A percentile compares a stretch with the other conserved stretches of the same genome.
Evolutionary conservation across 2,797 vertebrate species (phyloP).

Genomic region (Gobio occitaniae): DNA sequence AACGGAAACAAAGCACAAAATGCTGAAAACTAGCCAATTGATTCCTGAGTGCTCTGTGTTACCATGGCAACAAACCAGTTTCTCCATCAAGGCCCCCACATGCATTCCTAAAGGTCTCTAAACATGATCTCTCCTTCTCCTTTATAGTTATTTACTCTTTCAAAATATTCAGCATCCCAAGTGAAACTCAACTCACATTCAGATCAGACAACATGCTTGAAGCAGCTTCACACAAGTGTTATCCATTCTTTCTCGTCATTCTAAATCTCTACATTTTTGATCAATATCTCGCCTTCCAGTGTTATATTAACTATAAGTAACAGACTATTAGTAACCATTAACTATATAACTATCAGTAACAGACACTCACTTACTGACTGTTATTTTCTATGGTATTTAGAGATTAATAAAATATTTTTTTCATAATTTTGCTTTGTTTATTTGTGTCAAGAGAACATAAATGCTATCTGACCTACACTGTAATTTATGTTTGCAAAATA

Average conservation of each 20-base stretch:
- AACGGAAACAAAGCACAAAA: constrained; percentile 51
- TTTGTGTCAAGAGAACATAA: too few species aligned
- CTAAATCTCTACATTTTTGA: not conserved
- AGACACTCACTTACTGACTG: too few species aligned
- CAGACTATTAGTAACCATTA: too few species aligned
- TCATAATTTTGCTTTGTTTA: too few species aligned
- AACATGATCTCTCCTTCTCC: constrained; percentile 4
- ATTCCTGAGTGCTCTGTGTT: constrained; percentile 60
- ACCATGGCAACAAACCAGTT: constrained; percentile 76
- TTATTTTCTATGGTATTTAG: not conserved
- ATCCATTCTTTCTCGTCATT: not conserved
- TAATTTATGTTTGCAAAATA: not conserved
- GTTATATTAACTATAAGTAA: not conserved
- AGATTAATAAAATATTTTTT: not conserved
- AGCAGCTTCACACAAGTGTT: not conserved
- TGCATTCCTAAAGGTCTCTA: constrained; percentile 13
- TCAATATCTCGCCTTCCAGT: not conserved
- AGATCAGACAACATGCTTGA: constrained; percentile 10
- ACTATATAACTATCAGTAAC: not conserved
- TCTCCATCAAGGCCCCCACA: not conserved
- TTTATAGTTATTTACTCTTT: constrained; percentile 3
- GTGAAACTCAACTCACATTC: not conserved
- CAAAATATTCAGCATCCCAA: constrained; percentile 15
- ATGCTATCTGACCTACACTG: not conserved
- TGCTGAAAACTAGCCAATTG: constrained; percentile 66